Evolutionary conservation across 1,140 invertebrate genomes (phyloP), one percentile per base, ranked within the genome.

Genomic region (Cydia strobilella): DNA sequence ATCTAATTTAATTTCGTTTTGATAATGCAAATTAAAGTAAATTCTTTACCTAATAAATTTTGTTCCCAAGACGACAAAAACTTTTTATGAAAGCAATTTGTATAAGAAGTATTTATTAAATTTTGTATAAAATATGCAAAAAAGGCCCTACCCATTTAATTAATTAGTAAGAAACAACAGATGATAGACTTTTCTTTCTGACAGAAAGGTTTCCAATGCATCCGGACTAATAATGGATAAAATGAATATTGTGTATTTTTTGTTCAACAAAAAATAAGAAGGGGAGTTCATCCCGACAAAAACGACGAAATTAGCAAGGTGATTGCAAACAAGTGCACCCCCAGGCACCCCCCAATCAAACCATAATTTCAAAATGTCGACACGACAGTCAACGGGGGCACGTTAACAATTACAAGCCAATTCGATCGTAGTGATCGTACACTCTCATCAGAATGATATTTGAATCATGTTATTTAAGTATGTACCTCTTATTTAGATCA

Each of bases 1-100:
- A 66, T 83, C 81, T 48, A 74, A 80, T 78, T 73, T 83, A 82
- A 85, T 85, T 79, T 82, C 76, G 75, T 82, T 80, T 78, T 59
- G 42, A 80, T 69, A 78, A 65, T 39, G 78, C 74, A 72, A 75
- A 69, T 31, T 66, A 39, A 39, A 39, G 35, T 35, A 35, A 66
- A 66, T 31, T 35, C 5, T 66, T 66, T 65, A 0, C 25, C 9
- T 23, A 27, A 27, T 25, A 65, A 27, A 65, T 31, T 65, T 25
- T 13, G 13, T 20, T 65, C 62, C 62, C 4, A 23, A 27, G 62
- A 23, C 62, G 62, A 65, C 62, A 63, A 63, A n/a, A n/a, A n/a
- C n/a, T 25, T 65, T 65, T 65, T 27, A 65, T 27, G 25, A 25
- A 13, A 13, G 23, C 31, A 31, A 4, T 6, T 31, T 31, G 31